Conservation (phyloP, 2,888 invertebrate genomes). For the Augochlorella aurata region DNA sequence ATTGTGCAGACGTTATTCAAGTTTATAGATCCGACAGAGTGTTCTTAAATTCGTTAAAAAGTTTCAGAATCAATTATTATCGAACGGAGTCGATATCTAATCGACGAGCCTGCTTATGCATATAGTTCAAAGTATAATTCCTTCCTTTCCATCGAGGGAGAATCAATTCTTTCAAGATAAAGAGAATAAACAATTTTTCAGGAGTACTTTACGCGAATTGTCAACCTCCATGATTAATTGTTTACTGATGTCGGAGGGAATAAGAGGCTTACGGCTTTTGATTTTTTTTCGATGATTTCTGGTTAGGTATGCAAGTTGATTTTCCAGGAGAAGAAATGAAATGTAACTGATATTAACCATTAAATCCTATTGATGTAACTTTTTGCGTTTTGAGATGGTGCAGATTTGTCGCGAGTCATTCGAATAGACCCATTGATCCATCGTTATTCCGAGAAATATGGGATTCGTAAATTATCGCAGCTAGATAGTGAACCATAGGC, state of each 20-base stretch:
- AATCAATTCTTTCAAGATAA: slow-evolving; percentile 20
- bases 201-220: background rate
- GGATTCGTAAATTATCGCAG: slow-evolving; percentile 60
- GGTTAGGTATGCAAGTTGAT: background rate
- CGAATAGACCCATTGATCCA: slow-evolving; percentile 28
- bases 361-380: too few species aligned
- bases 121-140: slow-evolving; percentile 54
- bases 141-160: background rate
- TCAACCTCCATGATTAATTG: background rate
- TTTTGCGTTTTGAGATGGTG: too few species aligned
- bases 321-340: background rate
- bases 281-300: slow-evolving; percentile 1
- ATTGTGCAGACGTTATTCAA: background rate
- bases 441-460: slow-evolving; percentile 49
- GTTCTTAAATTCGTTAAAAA: background rate
- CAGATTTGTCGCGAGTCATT: background rate
- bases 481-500: slow-evolving; percentile 66
- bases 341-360: background rate
- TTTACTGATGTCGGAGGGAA: background rate
- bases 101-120: slow-evolving; percentile 18
- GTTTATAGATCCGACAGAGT: background rate
- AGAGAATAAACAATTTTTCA: background rate
- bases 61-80: background rate
- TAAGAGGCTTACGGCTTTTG: background rate
- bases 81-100: slow-evolving; percentile 36